A percentile compares a stretch with the other conserved stretches of the same genome.
These are phyloP conservation scores for Pherbina coryleti DNA, from an alignment of 2,888 invertebrate species.

Conservation along the genomic window DNA sequence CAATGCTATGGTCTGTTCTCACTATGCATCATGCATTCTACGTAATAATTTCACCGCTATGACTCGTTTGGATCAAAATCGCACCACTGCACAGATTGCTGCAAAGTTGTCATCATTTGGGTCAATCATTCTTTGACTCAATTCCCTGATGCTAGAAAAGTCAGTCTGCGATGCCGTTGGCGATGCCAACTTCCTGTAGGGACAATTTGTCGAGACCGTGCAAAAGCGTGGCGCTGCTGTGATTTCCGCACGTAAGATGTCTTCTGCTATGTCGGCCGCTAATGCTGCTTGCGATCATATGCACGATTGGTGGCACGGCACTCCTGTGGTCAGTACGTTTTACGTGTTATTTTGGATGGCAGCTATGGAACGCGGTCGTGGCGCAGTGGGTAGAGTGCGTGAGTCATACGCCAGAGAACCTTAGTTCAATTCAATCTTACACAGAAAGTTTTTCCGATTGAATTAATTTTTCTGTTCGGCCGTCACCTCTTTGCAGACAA, in stretches of 20 bases:
- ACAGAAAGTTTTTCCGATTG: no score
- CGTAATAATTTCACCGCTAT: constrained; percentile 97
- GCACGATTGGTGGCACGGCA: constrained; percentile 95
- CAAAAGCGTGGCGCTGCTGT: no score
- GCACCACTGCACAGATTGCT: no score
- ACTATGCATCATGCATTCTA: constrained; percentile 96
- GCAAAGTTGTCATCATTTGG: no score
- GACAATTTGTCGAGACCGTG: constrained; percentile 88
- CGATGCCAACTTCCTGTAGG: constrained; percentile 85
- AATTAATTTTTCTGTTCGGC: no score
- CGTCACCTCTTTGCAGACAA: no score
- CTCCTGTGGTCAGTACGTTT: constrained; percentile 83
- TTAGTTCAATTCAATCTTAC: no score
- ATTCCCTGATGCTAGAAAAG: constrained; percentile 88
- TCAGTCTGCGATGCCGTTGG: constrained; percentile 80
- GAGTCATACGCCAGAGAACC: no score
- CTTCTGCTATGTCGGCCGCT: constrained; percentile 98
- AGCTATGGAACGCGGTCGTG: constrained; percentile 94
- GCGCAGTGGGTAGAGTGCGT: no score
- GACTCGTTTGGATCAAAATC: no score
- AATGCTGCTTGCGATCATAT: constrained; percentile 99
- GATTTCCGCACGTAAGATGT: no score
- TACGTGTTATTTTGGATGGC: constrained; percentile 97
- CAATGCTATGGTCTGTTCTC: constrained; percentile 94
- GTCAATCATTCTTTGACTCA: no score